Percentiles rank a stretch among this genome's conserved stretches.
Evolutionary conservation across 2,113 vertebrate species (phyloP).

Genomic region (Ibidorhyncha struthersii): DNA sequence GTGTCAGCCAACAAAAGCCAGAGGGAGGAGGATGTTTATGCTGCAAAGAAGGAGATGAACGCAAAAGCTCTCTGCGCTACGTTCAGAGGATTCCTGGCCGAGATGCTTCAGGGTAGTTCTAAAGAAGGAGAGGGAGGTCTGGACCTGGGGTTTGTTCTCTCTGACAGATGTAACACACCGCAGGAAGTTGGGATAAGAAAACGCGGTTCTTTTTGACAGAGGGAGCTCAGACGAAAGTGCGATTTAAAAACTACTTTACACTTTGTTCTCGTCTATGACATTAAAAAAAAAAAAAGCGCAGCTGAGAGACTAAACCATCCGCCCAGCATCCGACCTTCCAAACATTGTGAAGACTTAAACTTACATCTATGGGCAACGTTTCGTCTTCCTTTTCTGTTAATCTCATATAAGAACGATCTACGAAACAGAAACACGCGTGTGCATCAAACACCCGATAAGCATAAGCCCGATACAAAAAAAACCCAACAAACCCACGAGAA

Average conservation of each 20-base stretch:
- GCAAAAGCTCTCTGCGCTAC: background rate
- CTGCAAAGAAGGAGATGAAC: background rate
- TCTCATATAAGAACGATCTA: constrained; percentile 94
- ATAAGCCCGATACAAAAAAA: too few relatives aligned
- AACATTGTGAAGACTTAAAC: constrained; percentile 32
- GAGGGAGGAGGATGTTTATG: background rate
- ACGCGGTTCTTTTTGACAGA: background rate
- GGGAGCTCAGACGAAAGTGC: background rate
- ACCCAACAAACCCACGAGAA: too few relatives aligned
- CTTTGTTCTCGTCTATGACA: background rate
- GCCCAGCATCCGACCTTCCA: background rate
- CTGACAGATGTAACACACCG: rapidly evolving
- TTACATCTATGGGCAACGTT: constrained; percentile 95
- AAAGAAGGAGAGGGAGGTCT: background rate
- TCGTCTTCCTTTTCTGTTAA: constrained; percentile 97
- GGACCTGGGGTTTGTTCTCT: background rate
- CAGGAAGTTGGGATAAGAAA: background rate
- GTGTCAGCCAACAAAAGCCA: background rate
- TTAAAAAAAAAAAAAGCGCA: background rate
- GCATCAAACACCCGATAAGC: background rate
- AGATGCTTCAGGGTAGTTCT: background rate
- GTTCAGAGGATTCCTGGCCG: background rate
- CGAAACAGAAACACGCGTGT: background rate
- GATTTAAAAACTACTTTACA: background rate
- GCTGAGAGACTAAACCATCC: background rate